Percentiles rank a stretch among this genome's conserved stretches.
Evolutionary conservation across 2,888 invertebrate genomes (phyloP).

Genomic region (Hartigia nigra): DNA sequence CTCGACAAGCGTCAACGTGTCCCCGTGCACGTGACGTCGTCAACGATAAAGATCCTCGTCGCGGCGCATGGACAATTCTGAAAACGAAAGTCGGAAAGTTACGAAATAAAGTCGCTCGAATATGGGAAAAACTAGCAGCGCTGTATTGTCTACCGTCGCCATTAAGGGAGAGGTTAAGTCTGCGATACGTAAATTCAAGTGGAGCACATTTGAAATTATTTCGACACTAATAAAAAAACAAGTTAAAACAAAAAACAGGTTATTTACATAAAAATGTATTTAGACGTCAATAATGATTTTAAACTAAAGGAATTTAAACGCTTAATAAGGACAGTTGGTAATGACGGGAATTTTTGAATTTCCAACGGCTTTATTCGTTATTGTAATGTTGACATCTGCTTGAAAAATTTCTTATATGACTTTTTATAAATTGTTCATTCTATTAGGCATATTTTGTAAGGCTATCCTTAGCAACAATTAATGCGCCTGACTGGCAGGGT

Average conservation of each 20-base stretch:
- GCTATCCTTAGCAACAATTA: background rate
- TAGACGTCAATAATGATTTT: background rate
- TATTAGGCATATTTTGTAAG: background rate
- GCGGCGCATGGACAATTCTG: conserved; percentile 11
- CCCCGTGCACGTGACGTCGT: background rate
- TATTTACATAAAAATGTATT: background rate
- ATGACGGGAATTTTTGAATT: background rate
- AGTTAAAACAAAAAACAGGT: fast-evolving
- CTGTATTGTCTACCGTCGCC: background rate
- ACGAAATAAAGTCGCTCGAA: conserved; percentile 12
- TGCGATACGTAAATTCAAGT: background rate
- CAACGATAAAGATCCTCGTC: background rate
- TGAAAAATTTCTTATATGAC: background rate
- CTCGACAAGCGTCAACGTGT: background rate
- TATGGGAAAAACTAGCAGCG: conserved; percentile 19
- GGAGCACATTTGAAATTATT: background rate
- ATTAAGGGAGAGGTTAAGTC: background rate
- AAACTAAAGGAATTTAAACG: background rate
- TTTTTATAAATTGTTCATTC: background rate
- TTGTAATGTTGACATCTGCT: background rate
- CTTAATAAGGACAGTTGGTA: background rate
- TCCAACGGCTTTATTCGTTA: background rate
- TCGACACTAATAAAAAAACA: background rate
- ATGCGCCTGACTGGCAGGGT: conserved; percentile 34
- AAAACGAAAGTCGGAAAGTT: conserved; percentile 23